Conservation (phyloP, 2,888 invertebrate genomes). For the Cryptus armator region DNA sequence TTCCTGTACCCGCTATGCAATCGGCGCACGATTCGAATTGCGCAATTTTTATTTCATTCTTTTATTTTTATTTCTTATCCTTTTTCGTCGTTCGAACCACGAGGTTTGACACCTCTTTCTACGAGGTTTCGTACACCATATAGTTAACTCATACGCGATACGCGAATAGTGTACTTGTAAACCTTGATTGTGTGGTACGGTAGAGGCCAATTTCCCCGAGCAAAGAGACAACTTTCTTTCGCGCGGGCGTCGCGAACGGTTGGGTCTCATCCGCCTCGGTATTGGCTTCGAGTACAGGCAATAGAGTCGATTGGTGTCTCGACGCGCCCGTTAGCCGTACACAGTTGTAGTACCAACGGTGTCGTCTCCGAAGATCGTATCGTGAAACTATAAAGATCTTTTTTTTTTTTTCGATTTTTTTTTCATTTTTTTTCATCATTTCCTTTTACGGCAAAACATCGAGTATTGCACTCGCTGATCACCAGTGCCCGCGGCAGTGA, state of each 20-base stretch:
- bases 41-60: slow-evolving; percentile 52
- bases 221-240: slow-evolving; percentile 64
- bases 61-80: slow-evolving; percentile 30
- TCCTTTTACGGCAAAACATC: slow-evolving; percentile 24
- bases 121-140: slow-evolving; percentile 8
- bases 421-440: slow-evolving; percentile 5
- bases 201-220: slow-evolving; percentile 59
- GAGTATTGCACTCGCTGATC: slow-evolving; percentile 2
- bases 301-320: slow-evolving; percentile 43
- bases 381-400: background rate
- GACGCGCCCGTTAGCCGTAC: slow-evolving; percentile 32
- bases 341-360: slow-evolving; percentile 22
- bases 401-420: background rate
- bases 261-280: slow-evolving; percentile 46
- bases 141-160: too few species aligned
- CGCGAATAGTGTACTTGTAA: background rate
- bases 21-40: slow-evolving; percentile 50
- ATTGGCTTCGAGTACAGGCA: slow-evolving; percentile 30
- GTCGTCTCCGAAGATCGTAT: background rate
- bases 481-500: slow-evolving; percentile 62
- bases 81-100: slow-evolving; percentile 38
- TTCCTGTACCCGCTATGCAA: slow-evolving; percentile 49
- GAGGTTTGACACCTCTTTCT: slow-evolving; percentile 30
- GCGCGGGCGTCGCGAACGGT: slow-evolving; percentile 47
- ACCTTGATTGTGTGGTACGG: background rate